These are phyloP conservation scores for Arctocebus calabarensis DNA, from an alignment of 2,797 vertebrate genomes.

Conservation along the genomic window DNA sequence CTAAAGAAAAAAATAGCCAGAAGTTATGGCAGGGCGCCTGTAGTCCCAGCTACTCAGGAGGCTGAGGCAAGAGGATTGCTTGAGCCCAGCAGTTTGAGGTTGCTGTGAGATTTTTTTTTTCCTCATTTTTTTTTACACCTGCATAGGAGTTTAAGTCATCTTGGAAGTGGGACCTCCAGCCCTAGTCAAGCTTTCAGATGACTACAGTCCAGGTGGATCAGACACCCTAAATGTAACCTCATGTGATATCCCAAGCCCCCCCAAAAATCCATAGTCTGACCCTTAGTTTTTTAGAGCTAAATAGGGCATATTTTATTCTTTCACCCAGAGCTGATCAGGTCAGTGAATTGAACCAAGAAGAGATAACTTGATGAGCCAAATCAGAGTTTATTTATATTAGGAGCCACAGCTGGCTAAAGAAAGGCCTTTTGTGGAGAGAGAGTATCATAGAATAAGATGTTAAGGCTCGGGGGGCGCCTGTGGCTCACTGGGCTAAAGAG, in stretches of 20 bases:
- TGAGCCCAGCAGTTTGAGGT: background rate
- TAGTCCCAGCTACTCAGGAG: too few species aligned
- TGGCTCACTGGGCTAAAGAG: too few species aligned
- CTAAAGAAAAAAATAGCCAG: too few species aligned
- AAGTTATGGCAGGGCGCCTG: too few species aligned
- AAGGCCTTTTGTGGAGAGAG: background rate
- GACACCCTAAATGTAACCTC: too few species aligned
- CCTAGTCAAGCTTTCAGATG: too few species aligned
- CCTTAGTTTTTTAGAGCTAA: background rate
- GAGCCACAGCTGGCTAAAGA: background rate
- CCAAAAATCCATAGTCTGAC: background rate
- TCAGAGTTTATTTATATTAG: background rate
- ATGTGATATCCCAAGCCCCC: too few species aligned
- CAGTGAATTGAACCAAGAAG: background rate
- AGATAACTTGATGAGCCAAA: background rate
- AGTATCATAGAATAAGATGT: background rate
- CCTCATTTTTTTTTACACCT: too few species aligned
- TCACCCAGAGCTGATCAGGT: background rate
- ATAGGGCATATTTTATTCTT: background rate
- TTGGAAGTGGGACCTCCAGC: too few species aligned
- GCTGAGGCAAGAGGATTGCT: background rate
- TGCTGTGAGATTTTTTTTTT: background rate
- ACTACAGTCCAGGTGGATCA: too few species aligned
- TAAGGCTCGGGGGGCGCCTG: too few species aligned
- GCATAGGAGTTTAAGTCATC: too few species aligned